These are phyloP conservation scores for Lordiphosa mommai DNA, from an alignment of 1,140 invertebrate species.

Conservation along the genomic window DNA sequence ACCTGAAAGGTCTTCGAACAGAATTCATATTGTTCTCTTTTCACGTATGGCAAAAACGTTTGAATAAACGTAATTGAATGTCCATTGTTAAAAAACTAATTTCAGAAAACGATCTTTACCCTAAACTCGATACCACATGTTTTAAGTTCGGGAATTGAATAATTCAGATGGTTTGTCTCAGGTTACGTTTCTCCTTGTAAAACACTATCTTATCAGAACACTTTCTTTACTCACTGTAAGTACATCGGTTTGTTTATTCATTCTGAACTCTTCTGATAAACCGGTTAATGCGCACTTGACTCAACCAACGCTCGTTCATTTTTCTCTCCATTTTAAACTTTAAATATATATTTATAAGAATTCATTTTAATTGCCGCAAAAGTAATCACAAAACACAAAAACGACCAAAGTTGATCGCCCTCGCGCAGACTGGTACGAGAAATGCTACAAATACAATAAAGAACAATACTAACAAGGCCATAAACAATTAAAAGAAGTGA, in stretches of 20 bases:
- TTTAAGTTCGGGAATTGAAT: no score
- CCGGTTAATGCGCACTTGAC: slow-evolving; percentile 48
- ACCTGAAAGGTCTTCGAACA: no score
- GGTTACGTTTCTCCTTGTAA: no score
- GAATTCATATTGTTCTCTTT: no score
- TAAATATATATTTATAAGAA: slow-evolving; percentile 33
- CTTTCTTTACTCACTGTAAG: neutral
- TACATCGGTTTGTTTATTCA: neutral
- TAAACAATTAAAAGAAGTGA: slow-evolving; percentile 74
- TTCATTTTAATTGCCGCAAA: slow-evolving; percentile 47
- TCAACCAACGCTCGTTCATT: slow-evolving; percentile 4
- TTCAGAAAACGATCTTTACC: no score
- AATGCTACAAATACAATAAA: slow-evolving; percentile 19
- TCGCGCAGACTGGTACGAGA: slow-evolving; percentile 61
- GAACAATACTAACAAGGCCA: slow-evolving; percentile 40
- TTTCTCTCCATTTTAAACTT: slow-evolving; percentile 17
- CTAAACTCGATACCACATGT: no score
- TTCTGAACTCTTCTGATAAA: slow-evolving; percentile 29
- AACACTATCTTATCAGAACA: no score
- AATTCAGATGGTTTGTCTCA: no score
- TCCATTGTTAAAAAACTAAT: no score
- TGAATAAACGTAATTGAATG: no score
- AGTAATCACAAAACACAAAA: slow-evolving; percentile 48
- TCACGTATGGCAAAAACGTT: no score
- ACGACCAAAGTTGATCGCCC: slow-evolving; percentile 63